Percentiles rank a stretch among this genome's conserved stretches.
Evolutionary conservation across 1,140 invertebrate species (phyloP).

Genomic region (Diabrotica virgifera): DNA sequence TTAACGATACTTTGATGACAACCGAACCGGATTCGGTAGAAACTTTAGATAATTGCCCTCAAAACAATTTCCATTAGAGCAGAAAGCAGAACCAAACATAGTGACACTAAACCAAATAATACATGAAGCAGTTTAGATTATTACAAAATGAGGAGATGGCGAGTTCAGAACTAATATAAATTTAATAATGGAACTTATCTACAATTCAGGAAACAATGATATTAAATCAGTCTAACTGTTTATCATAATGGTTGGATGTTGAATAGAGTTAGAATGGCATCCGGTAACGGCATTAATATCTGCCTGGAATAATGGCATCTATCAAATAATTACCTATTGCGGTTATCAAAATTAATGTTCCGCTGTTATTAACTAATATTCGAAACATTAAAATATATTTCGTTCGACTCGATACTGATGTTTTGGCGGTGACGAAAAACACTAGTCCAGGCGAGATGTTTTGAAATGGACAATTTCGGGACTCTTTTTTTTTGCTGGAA

Average conservation of each 20-base stretch:
- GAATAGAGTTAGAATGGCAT: neutral
- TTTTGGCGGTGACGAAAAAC: too few species aligned
- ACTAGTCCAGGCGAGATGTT: too few species aligned
- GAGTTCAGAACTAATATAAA: neutral
- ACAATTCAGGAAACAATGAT: neutral
- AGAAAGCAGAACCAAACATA: neutral
- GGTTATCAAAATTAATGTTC: neutral
- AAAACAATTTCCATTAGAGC: neutral
- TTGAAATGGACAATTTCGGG: too few species aligned
- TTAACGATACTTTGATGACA: too few species aligned
- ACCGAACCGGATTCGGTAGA: too few species aligned
- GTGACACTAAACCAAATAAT: neutral
- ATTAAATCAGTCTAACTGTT: neutral
- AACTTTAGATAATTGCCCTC: neutral
- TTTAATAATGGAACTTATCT: slow-evolving; percentile 1
- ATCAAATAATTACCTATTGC: neutral
- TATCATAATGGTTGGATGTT: neutral
- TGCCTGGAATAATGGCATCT: neutral
- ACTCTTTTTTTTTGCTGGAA: too few species aligned
- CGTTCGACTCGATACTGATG: too few species aligned
- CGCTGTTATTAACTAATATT: too few species aligned
- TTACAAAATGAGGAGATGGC: neutral
- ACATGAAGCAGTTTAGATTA: neutral
- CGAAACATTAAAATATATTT: too few species aligned
- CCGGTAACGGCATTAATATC: neutral